Evolutionary conservation across 2,888 invertebrate species (phyloP).

Genomic region (Agrochola lota): DNA sequence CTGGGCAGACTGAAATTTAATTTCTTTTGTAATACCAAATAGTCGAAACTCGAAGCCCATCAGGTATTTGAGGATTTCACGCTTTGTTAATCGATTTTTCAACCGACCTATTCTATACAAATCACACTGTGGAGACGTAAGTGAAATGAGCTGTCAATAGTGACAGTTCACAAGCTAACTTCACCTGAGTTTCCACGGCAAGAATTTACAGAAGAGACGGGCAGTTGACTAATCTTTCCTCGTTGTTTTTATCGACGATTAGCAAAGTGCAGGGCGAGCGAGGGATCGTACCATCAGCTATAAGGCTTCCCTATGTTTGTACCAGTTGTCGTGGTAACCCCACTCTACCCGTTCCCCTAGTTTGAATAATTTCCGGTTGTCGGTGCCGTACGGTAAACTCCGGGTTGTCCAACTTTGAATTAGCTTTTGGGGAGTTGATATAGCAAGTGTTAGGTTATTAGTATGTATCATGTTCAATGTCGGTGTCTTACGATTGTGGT

Average conservation of each 20-base stretch:
- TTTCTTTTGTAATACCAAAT: constrained; percentile 33
- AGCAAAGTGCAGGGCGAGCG: constrained; percentile 42
- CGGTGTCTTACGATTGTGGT: constrained; percentile 20
- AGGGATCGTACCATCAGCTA: constrained; percentile 52
- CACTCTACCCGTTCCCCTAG: constrained; percentile 72
- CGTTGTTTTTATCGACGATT: constrained; percentile 64
- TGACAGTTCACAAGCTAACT: no score
- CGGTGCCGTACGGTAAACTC: constrained; percentile 65
- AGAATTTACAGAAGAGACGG: no score
- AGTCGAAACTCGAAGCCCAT: constrained; percentile 35
- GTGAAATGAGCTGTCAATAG: no score
- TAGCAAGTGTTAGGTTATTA: constrained; percentile 36
- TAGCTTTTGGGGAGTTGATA: constrained; percentile 59
- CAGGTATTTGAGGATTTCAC: constrained; percentile 48
- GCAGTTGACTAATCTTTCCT: constrained; percentile 64
- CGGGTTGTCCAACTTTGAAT: constrained; percentile 61
- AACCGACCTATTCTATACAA: no score
- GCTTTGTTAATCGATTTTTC: constrained; percentile 38
- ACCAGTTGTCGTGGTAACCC: constrained; percentile 85
- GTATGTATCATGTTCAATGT: constrained; percentile 33
- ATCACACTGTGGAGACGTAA: no score
- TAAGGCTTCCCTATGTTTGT: constrained; percentile 86
- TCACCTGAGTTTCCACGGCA: no score
- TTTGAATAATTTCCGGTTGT: constrained; percentile 85
- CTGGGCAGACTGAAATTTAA: constrained; percentile 5